Conservation (phyloP, 2,888 invertebrate genomes). For the Dolichomitus sp. region DNA sequence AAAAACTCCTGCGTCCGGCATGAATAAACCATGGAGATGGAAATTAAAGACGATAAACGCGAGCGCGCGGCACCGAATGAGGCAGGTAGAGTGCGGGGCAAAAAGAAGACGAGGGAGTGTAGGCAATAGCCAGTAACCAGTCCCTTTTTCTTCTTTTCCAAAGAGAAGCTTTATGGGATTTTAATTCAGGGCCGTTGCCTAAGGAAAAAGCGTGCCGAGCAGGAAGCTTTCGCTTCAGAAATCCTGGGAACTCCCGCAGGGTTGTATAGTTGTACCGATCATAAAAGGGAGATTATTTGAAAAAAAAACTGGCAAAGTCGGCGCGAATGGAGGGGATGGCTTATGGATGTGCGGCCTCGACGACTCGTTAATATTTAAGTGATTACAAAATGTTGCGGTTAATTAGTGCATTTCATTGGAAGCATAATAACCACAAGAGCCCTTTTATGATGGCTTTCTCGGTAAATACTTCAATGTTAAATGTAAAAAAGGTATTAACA, state of each 20-base stretch:
- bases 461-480: slow-evolving; percentile 4
- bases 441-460: slow-evolving; percentile 33
- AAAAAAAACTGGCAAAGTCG: slow-evolving; percentile 39
- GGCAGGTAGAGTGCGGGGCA: slow-evolving; percentile 68
- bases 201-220: slow-evolving; percentile 47
- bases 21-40: slow-evolving; percentile 84
- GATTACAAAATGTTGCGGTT: slow-evolving; percentile 36
- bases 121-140: slow-evolving; percentile 64
- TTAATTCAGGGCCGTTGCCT: slow-evolving; percentile 78
- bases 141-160: slow-evolving; percentile 34
- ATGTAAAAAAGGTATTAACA: slow-evolving; percentile 21
- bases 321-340: slow-evolving; percentile 6
- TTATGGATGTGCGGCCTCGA: slow-evolving; percentile 44
- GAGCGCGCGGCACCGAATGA: slow-evolving; percentile 76
- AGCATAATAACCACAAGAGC: not conserved
- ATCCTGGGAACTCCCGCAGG: slow-evolving; percentile 21
- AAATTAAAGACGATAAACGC: slow-evolving; percentile 85
- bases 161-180: slow-evolving; percentile 79
- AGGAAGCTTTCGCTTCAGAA: slow-evolving; percentile 38
- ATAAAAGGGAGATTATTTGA: slow-evolving; percentile 36
- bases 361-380: slow-evolving; percentile 48
- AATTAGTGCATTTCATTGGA: slow-evolving; percentile 35
- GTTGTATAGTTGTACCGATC: slow-evolving; percentile 42
- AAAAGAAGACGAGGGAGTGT: slow-evolving; percentile 42
- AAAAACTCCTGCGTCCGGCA: slow-evolving; percentile 71